Percentiles rank a stretch among this genome's conserved stretches.
phyloP scores from a whole-genome alignment of 1,140 invertebrate genomes.

The Chelonus insularis region DNA sequence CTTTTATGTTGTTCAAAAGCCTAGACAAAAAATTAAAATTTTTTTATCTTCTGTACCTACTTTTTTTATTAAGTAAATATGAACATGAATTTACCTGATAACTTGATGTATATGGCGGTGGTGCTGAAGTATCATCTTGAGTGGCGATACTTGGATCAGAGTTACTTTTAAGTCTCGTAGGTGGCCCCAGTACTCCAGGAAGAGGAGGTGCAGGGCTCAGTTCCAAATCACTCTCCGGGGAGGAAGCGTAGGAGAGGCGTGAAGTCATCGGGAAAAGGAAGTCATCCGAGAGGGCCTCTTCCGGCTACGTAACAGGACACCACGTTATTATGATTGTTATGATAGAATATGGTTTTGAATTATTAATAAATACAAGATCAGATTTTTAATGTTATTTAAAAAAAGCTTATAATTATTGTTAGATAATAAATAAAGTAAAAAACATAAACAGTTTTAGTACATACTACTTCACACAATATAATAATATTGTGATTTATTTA shows the following conservation, averaged over 20 bases:
- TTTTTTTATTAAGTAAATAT: neutral
- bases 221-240: constrained; percentile 92
- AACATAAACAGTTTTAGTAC: too few relatives aligned
- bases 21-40: neutral
- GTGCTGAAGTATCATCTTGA: constrained; percentile 63
- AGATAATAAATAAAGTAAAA: too few relatives aligned
- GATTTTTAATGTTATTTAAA: neutral
- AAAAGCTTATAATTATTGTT: neutral
- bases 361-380: neutral
- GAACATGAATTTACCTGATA: constrained; percentile 55
- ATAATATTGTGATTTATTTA: too few relatives aligned
- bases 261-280: constrained; percentile 98
- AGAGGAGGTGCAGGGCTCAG: constrained; percentile 74
- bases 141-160: constrained; percentile 85
- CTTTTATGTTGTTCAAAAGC: constrained; percentile 41
- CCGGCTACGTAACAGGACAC: constrained; percentile 65
- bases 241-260: constrained; percentile 92
- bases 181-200: constrained; percentile 63
- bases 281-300: constrained; percentile 88
- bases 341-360: neutral
- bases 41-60: neutral
- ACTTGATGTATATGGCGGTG: constrained; percentile 62
- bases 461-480: too few relatives aligned
- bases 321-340: constrained; percentile 39
- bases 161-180: constrained; percentile 78